Percentiles rank a stretch among this genome's conserved stretches.
These are phyloP conservation scores for Helostoma temminkii DNA, from an alignment of 2,797 vertebrate genomes.

Conservation along the genomic window DNA sequence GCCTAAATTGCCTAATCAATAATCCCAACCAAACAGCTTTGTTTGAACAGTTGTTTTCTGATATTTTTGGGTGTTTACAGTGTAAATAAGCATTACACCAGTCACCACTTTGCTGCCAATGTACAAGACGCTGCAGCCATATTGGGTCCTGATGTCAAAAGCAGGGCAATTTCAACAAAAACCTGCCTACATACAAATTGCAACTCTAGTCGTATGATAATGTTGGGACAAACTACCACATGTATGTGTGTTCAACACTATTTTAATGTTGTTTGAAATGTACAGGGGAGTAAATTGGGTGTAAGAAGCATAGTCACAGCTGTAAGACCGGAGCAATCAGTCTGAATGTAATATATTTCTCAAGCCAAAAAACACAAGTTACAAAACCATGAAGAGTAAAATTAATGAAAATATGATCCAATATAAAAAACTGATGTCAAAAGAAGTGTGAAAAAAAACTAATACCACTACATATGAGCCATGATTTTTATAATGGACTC, in stretches of 20 bases:
- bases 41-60: too few relatives aligned
- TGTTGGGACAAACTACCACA: too few relatives aligned
- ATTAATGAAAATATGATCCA: conserved; percentile 4
- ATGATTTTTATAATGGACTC: conserved; percentile 64
- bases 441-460: conserved; percentile 3
- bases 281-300: not conserved
- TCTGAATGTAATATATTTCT: not conserved
- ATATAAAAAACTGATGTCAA: not conserved
- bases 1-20: too few relatives aligned
- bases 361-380: not conserved
- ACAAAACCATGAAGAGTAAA: not conserved
- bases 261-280: not conserved
- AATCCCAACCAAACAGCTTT: too few relatives aligned
- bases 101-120: too few relatives aligned
- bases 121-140: too few relatives aligned
- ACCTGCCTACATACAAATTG: too few relatives aligned
- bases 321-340: conserved; percentile 1
- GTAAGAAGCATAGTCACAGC: conserved; percentile 5
- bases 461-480: conserved; percentile 12
- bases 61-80: too few relatives aligned
- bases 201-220: too few relatives aligned
- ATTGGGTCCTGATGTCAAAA: too few relatives aligned
- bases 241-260: not conserved
- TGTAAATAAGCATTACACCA: too few relatives aligned
- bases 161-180: too few relatives aligned